Evolutionary conservation across 1,140 invertebrate species (phyloP).

Genomic region (Homarus americanus): DNA sequence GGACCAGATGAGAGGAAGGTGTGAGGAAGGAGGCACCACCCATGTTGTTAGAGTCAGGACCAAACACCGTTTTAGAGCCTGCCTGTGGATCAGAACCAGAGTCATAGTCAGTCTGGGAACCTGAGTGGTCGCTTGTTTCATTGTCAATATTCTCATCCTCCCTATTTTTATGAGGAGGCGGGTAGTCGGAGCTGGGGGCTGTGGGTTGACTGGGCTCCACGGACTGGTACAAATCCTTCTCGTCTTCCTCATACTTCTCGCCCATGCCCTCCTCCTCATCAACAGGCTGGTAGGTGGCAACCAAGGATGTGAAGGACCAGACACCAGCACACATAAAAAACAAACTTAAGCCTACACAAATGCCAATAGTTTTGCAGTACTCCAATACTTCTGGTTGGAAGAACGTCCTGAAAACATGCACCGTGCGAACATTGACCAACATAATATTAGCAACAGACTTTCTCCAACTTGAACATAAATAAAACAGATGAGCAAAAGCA

Average conservation of each 20-base stretch:
- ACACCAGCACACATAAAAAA: slow-evolving; percentile 25
- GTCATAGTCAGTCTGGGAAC: slow-evolving; percentile 53
- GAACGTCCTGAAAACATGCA: slow-evolving; percentile 38
- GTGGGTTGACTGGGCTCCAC: not conserved
- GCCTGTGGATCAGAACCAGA: slow-evolving; percentile 63
- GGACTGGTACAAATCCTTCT: slow-evolving; percentile 35
- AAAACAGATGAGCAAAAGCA: slow-evolving; percentile 41
- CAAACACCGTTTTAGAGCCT: slow-evolving; percentile 50
- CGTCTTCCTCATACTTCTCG: slow-evolving; percentile 38
- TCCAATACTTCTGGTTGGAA: slow-evolving; percentile 30
- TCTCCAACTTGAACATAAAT: slow-evolving; percentile 11
- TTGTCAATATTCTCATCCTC: slow-evolving; percentile 31
- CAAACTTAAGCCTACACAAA: slow-evolving; percentile 59
- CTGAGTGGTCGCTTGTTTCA: slow-evolving; percentile 17
- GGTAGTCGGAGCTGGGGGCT: not conserved
- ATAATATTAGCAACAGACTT: slow-evolving; percentile 31
- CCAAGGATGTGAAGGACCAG: slow-evolving; percentile 51
- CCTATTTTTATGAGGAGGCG: not conserved
- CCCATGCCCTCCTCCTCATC: slow-evolving; percentile 42
- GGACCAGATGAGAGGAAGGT: slow-evolving; percentile 20
- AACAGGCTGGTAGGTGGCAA: slow-evolving; percentile 53
- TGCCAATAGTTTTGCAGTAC: slow-evolving; percentile 13
- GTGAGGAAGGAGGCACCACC: slow-evolving; percentile 30
- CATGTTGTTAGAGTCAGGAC: slow-evolving; percentile 19
- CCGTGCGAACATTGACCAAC: slow-evolving; percentile 39